Percentiles rank a stretch among this genome's conserved stretches.
phyloP scores from a whole-genome alignment of 2,113 vertebrate species.

The Amphiprion percula region DNA sequence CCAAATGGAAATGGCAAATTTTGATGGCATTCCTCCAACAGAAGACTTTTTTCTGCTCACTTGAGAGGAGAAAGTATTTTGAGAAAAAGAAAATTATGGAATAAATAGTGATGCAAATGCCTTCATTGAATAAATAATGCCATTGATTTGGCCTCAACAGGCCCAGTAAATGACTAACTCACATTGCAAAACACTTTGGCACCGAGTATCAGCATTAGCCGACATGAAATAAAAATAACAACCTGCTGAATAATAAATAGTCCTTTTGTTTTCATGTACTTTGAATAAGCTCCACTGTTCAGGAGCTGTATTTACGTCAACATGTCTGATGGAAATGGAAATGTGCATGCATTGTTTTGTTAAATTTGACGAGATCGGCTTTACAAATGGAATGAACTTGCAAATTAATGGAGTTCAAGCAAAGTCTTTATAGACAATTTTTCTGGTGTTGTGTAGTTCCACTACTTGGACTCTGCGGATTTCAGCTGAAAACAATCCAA shows the following conservation, averaged over 20 bases:
- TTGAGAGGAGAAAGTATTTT: slow-evolving; percentile 42
- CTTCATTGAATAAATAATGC: slow-evolving; percentile 48
- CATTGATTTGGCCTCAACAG: slow-evolving; percentile 29
- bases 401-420: neutral
- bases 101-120: slow-evolving; percentile 39
- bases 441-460: neutral
- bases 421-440: neutral
- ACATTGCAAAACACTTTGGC: slow-evolving; percentile 20
- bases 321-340: neutral
- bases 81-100: slow-evolving; percentile 20
- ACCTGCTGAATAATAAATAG: slow-evolving; percentile 2
- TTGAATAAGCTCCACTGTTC: slow-evolving; percentile 13
- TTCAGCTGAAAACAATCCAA: slow-evolving; percentile 29
- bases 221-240: slow-evolving; percentile 18
- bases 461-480: neutral
- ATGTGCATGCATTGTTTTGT: slow-evolving; percentile 3
- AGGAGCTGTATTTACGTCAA: slow-evolving; percentile 2
- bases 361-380: slow-evolving; percentile 1
- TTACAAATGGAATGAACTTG: slow-evolving; percentile 17
- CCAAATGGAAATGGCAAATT: slow-evolving; percentile 30
- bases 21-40: slow-evolving; percentile 15
- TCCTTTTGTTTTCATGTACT: slow-evolving; percentile 28
- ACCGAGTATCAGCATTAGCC: slow-evolving; percentile 10
- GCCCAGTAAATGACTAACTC: slow-evolving; percentile 39
- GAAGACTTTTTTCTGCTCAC: slow-evolving; percentile 39